A percentile compares a stretch with the other conserved stretches of the same genome.
These are phyloP conservation scores for Epinephelus malabaricus DNA, from an alignment of 2,797 vertebrate genomes.

Conservation along the genomic window DNA sequence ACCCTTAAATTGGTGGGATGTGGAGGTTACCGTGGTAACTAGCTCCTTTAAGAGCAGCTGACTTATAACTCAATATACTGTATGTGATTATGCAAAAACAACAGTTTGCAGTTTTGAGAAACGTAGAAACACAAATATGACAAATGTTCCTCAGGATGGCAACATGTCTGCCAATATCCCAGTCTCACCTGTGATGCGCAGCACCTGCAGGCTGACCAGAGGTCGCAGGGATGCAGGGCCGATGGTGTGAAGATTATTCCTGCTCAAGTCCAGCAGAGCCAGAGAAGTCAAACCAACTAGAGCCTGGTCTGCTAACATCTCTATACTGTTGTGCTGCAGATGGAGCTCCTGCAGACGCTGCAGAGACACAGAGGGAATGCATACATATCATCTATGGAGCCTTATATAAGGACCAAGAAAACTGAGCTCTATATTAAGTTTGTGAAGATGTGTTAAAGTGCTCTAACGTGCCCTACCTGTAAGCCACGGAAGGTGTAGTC, in stretches of 20 bases:
- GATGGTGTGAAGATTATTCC: constrained; percentile 91
- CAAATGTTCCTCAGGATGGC: not conserved
- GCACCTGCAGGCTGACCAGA: constrained; percentile 92
- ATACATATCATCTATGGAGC: not conserved
- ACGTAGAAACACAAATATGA: not conserved
- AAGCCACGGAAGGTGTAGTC: constrained; percentile 92
- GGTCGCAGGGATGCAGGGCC: constrained; percentile 87
- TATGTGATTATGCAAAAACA: not conserved
- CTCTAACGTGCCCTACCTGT: constrained; percentile 81
- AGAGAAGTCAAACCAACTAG: constrained; percentile 90
- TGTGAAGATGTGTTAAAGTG: not conserved
- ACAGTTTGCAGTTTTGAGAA: not conserved
- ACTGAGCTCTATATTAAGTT: not conserved
- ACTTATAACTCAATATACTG: not conserved
- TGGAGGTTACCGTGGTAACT: not conserved
- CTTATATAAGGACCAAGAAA: not conserved
- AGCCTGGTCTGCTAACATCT: constrained; percentile 89
- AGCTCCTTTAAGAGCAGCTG: not conserved
- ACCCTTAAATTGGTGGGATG: not conserved
- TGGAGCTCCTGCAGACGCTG: constrained; percentile 95
- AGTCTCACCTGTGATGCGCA: constrained; percentile 91
- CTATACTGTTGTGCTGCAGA: constrained; percentile 92
- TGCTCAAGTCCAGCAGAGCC: constrained; percentile 92
- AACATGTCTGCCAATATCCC: not conserved
- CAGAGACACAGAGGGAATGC: constrained; percentile 8